Percentiles rank a stretch among this genome's conserved stretches.
Conservation (phyloP, 2,113 vertebrate species). For the Solea solea region DNA sequence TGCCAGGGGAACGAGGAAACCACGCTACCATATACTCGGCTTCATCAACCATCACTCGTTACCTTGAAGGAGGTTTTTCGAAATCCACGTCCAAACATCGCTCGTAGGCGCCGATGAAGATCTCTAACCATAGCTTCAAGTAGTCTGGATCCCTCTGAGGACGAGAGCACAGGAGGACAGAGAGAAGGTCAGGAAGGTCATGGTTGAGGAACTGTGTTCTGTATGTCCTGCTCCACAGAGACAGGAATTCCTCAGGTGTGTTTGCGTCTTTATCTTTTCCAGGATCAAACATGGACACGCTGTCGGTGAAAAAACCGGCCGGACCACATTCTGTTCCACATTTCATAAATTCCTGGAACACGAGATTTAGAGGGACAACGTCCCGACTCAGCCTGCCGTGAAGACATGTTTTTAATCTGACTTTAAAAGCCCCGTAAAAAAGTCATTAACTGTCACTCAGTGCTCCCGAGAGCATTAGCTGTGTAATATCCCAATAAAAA, state of each 20-base stretch:
- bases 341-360: slow-evolving; percentile 65
- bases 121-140: slow-evolving; percentile 96
- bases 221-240: too few species aligned
- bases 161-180: slow-evolving; percentile 7
- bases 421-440: too few species aligned
- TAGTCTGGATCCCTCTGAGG: slow-evolving; percentile 96
- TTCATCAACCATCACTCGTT: slow-evolving; percentile 38
- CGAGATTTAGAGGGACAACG: slow-evolving; percentile 11
- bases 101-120: slow-evolving; percentile 94
- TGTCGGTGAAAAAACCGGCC: slow-evolving; percentile 46
- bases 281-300: slow-evolving; percentile 44
- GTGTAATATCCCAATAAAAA: too few species aligned
- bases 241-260: neutral
- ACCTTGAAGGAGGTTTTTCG: slow-evolving; percentile 95
- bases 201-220: too few species aligned
- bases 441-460: too few species aligned
- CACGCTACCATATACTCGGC: neutral
- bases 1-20: too few species aligned
- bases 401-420: neutral
- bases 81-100: slow-evolving; percentile 96
- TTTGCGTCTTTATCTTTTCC: slow-evolving; percentile 1
- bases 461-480: too few species aligned
- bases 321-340: slow-evolving; percentile 49
- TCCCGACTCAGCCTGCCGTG: neutral
- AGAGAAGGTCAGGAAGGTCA: neutral